These are phyloP conservation scores for Baryphthengus martii DNA, from an alignment of 2,113 vertebrate genomes.

Conservation along the genomic window DNA sequence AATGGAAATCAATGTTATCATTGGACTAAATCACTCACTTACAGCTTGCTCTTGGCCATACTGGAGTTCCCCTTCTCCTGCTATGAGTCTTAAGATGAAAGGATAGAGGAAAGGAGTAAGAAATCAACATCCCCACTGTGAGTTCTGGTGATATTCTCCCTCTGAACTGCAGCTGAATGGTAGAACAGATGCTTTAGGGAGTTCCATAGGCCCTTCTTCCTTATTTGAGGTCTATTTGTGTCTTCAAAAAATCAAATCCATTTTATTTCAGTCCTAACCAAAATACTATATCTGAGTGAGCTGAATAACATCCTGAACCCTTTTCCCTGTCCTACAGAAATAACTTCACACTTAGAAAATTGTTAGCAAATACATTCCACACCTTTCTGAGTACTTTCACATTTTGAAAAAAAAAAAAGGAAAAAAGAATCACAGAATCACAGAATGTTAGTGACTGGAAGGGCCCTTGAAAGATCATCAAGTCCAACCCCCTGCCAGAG, in stretches of 20 bases:
- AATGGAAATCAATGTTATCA: background rate
- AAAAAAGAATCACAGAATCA: no score
- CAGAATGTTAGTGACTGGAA: no score
- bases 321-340: background rate
- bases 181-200: background rate
- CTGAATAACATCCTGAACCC: background rate
- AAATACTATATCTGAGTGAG: background rate
- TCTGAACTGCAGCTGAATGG: background rate
- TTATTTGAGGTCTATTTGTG: background rate
- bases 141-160: background rate
- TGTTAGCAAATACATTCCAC: background rate
- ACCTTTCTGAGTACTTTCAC: background rate
- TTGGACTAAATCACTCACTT: background rate
- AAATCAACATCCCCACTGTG: background rate
- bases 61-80: background rate
- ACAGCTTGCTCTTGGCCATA: background rate
- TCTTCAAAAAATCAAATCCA: background rate
- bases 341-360: background rate
- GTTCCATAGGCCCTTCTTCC: background rate
- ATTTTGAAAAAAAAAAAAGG: no score
- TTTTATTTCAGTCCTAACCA: background rate
- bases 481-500: no score
- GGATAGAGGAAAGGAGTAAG: background rate
- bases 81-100: background rate
- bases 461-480: no score